A percentile compares a stretch with the other conserved stretches of the same genome.
Evolutionary conservation across 2,797 vertebrate genomes (phyloP).

Genomic region (Esox masquinongy): DNA sequence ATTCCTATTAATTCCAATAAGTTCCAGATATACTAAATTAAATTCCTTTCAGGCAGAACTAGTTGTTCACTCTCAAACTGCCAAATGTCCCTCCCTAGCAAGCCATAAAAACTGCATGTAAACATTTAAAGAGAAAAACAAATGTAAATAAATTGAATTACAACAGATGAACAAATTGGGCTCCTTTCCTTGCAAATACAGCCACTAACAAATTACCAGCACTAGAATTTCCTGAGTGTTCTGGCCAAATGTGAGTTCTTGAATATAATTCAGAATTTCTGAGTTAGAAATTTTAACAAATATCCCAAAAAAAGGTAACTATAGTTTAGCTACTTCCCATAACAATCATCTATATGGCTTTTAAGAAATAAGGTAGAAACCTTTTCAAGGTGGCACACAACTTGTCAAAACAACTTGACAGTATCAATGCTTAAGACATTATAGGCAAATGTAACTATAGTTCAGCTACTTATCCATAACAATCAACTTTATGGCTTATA

Average conservation of each 20-base stretch:
- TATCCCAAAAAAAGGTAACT: conserved; percentile 18
- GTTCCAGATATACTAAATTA: conserved; percentile 20
- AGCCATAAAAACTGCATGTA: conserved; percentile 56
- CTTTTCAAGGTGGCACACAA: conserved; percentile 24
- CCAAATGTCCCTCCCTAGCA: conserved; percentile 21
- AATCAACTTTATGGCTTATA: too few relatives aligned
- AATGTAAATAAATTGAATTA: conserved; percentile 29
- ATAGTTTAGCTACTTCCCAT: conserved; percentile 24
- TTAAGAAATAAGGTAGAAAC: conserved; percentile 38
- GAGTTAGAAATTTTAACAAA: neutral
- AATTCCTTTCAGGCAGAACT: conserved; percentile 27
- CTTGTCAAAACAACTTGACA: conserved; percentile 31
- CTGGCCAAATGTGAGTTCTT: neutral
- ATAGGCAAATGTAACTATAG: conserved; percentile 43
- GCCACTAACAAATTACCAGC: conserved; percentile 20
- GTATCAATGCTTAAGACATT: conserved; percentile 47
- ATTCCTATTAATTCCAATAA: conserved; percentile 49
- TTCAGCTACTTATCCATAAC: too few relatives aligned
- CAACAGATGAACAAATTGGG: conserved; percentile 45
- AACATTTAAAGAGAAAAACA: conserved; percentile 46
- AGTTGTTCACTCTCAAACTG: conserved; percentile 11
- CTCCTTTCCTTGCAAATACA: conserved; percentile 21
- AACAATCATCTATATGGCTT: conserved; percentile 52
- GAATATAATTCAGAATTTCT: conserved; percentile 17
- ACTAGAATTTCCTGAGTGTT: conserved; percentile 39